Base-by-base conservation (phyloP, 1,140 invertebrate species). In the Apis mellifera region DNA sequence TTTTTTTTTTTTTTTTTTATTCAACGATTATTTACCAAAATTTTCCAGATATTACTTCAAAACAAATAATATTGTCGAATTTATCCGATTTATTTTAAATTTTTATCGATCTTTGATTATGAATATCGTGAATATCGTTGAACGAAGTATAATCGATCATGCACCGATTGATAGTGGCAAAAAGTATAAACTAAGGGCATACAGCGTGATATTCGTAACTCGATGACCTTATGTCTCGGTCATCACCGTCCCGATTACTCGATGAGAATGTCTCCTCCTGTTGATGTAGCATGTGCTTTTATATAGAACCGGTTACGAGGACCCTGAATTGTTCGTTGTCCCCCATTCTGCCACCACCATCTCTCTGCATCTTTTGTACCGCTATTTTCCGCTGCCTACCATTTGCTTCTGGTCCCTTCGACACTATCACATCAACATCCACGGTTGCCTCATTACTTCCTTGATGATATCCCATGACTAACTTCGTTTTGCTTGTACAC, bases 321-420 rank as follows among this genome's bases (percentile, higher is more conserved):
- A 92, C 89, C 90, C 89, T 90, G 91, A 89, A 91, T 92, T 91
- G 89, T 91, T 91, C 87, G 86, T 91, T 89, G 88, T 89, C 82
- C 84, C 82, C 70, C 69, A 78, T 86, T 21, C 60, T 60, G 57
- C 74, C 70, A 68, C 62, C 57, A 73, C 75, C 62, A 74, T 75
- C 55, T 75, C 71, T 17, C 65, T 59, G 59, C 57, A 60, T 59
- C 70, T 85, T 86, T 72, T 71, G 66, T 68, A 17, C 54, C 50
- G 62, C 32, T 68, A 23, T 15, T 9, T 50, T 19, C 19, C 21
- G 15, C 42, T 32, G 32, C 64, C 21, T n/a, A 13, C 74, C 42
- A 32, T 15, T 42, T 42, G 26, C 52, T 50, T 60, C 23, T 62
- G 77, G n/a, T 54, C 69, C 48, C 62, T 75, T 19, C 54, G 62